These are phyloP conservation scores for Borostomias antarcticus DNA, from an alignment of 2,797 vertebrate genomes.

Conservation along the genomic window DNA sequence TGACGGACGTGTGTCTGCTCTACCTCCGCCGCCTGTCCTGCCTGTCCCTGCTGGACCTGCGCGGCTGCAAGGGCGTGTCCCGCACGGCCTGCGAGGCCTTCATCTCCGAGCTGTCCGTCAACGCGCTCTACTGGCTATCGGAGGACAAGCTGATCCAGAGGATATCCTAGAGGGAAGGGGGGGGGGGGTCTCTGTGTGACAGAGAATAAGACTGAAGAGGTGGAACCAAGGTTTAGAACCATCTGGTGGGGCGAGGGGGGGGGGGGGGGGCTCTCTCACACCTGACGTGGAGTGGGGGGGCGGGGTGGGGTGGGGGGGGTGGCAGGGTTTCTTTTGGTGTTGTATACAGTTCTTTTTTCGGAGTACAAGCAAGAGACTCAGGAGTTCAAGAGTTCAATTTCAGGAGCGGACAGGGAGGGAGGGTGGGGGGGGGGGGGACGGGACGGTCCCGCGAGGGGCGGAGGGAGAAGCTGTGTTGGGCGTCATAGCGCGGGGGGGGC, in stretches of 20 bases:
- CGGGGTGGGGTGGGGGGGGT: slow-evolving; percentile 30
- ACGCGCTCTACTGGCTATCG: slow-evolving; percentile 96
- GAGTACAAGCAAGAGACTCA: slow-evolving; percentile 62
- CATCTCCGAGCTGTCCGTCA: slow-evolving; percentile 97
- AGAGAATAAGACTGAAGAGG: slow-evolving; percentile 37
- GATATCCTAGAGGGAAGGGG: slow-evolving; percentile 84
- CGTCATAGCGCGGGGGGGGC: slow-evolving; percentile 11
- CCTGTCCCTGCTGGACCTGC: slow-evolving; percentile 91
- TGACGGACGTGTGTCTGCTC: slow-evolving; percentile 91
- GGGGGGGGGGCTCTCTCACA: slow-evolving; percentile 37
- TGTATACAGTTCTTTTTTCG: slow-evolving; percentile 36
- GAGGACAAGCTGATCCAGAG: slow-evolving; percentile 98
- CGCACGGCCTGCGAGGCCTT: slow-evolving; percentile 94
- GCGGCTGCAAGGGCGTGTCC: slow-evolving; percentile 92
- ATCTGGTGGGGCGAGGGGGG: slow-evolving; percentile 30
- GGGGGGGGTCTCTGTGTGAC: slow-evolving; percentile 40
- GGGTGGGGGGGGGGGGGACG: slow-evolving; percentile 11
- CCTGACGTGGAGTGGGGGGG: slow-evolving; percentile 38
- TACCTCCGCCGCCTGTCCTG: slow-evolving; percentile 92
- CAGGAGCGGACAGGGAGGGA: slow-evolving; percentile 36
- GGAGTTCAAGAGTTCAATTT: slow-evolving; percentile 57
- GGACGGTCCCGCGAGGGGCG: slow-evolving; percentile 16
- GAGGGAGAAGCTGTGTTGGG: no score
- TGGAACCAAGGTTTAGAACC: no score
- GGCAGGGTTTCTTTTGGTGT: slow-evolving; percentile 47